Evolutionary conservation across 2,113 vertebrate genomes (phyloP).

Genomic region (Strix aluco): DNA sequence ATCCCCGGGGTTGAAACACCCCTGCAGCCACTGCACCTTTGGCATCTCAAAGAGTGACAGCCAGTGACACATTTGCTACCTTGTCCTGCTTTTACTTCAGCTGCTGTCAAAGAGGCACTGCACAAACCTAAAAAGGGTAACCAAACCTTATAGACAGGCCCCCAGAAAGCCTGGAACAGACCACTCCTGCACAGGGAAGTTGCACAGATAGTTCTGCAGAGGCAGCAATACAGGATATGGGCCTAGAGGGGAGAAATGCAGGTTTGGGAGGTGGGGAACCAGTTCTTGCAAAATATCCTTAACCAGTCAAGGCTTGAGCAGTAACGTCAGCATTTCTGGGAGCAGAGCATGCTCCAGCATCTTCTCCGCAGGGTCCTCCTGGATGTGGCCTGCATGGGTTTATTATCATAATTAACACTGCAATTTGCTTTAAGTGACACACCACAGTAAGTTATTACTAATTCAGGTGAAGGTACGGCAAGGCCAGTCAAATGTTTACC

Average conservation of each 20-base stretch:
- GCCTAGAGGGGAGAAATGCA: background rate
- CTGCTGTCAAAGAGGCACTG: background rate
- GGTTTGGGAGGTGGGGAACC: background rate
- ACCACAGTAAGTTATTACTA: background rate
- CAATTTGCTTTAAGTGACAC: background rate
- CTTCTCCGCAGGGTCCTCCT: background rate
- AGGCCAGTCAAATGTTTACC: background rate
- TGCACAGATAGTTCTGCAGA: background rate
- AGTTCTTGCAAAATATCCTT: conserved; percentile 26
- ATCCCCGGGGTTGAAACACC: background rate
- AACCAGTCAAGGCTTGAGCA: background rate
- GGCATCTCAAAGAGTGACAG: background rate
- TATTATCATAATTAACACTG: conserved; percentile 4
- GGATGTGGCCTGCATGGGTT: background rate
- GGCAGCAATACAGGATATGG: background rate
- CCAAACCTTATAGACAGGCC: background rate
- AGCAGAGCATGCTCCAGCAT: background rate
- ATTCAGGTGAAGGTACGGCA: background rate
- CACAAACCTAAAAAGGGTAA: background rate
- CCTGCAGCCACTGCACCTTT: background rate
- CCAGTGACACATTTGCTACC: background rate
- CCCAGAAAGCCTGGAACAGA: background rate
- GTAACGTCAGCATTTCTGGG: background rate
- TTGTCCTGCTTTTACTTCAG: background rate
- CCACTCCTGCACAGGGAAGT: background rate